These are phyloP conservation scores for Trissolcus basalis DNA, from an alignment of 1,140 invertebrate species.

Conservation along the genomic window DNA sequence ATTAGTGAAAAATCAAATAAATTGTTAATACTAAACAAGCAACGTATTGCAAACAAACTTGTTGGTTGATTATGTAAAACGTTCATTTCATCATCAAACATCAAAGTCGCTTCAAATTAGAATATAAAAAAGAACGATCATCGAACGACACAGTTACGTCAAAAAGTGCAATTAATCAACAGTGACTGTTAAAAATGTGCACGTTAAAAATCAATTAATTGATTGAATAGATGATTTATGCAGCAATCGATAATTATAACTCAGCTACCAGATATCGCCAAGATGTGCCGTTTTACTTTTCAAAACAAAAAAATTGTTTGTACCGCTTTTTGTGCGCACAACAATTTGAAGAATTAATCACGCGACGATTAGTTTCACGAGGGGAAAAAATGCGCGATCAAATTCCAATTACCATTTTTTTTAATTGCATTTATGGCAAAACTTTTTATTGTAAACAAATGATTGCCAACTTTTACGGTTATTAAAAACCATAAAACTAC, in stretches of 20 bases:
- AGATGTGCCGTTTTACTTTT: too few species aligned
- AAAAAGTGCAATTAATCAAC: constrained; percentile 50
- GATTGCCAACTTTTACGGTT: constrained; percentile 1
- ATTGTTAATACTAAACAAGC: too few species aligned
- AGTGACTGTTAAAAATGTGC: constrained; percentile 18
- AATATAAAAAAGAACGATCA: constrained; percentile 26
- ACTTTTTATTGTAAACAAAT: constrained; percentile 1
- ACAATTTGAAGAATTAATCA: too few species aligned
- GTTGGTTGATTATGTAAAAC: constrained; percentile 22
- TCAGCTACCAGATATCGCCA: background rate
- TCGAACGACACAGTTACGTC: constrained; percentile 47
- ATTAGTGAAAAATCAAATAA: too few species aligned
- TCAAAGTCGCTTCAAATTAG: constrained; percentile 26
- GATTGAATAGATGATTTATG: constrained; percentile 27
- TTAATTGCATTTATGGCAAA: background rate
- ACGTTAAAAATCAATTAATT: constrained; percentile 55
- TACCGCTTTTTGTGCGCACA: too few species aligned
- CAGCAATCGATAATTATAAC: too few species aligned
- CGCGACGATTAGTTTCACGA: too few species aligned
- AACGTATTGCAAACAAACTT: background rate
- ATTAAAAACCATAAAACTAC: constrained; percentile 12
- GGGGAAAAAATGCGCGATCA: too few species aligned
- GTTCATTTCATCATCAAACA: constrained; percentile 39
- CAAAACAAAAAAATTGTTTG: too few species aligned
- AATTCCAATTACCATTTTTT: too few species aligned